A percentile compares a stretch with the other conserved stretches of the same genome.
Conservation (phyloP, 2,888 invertebrate species). For the Limenitis camilla region DNA sequence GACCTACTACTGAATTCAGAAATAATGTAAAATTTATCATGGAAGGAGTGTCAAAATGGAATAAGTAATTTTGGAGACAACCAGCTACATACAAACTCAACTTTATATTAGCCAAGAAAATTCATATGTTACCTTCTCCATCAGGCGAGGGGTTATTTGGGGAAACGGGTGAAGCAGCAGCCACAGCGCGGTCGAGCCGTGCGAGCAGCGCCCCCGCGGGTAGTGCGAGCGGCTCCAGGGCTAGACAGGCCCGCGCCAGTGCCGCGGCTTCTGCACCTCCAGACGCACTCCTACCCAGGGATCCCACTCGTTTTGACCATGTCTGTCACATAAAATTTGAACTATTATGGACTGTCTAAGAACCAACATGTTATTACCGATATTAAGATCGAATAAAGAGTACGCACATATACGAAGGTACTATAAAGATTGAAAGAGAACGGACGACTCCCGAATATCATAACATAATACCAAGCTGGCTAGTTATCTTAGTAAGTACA, state of each 20-base stretch:
- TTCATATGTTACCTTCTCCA: neutral
- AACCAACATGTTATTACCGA: neutral
- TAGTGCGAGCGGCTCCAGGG: constrained; percentile 87
- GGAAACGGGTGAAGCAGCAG: constrained; percentile 41
- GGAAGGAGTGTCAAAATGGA: no score
- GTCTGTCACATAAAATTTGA: constrained; percentile 34
- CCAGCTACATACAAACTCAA: no score
- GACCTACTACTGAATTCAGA: no score
- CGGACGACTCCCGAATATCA: no score
- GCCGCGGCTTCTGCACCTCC: constrained; percentile 46
- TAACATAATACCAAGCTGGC: no score
- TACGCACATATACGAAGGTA: no score
- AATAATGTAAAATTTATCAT: no score
- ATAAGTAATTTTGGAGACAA: no score
- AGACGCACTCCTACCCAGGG: constrained; percentile 32
- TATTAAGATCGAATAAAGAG: no score
- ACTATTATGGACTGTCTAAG: neutral
- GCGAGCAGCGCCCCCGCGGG: constrained; percentile 85
- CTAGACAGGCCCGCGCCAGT: constrained; percentile 69
- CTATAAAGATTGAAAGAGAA: no score
- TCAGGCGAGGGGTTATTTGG: constrained; percentile 6
- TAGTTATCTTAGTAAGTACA: no score
- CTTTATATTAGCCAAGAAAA: no score
- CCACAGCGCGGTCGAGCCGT: constrained; percentile 80
- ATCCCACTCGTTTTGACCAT: constrained; percentile 53